Evolutionary conservation across 2,888 invertebrate species (phyloP), one percentile per base, ranked within the genome.

Genomic region (Platynereis dumerilii): DNA sequence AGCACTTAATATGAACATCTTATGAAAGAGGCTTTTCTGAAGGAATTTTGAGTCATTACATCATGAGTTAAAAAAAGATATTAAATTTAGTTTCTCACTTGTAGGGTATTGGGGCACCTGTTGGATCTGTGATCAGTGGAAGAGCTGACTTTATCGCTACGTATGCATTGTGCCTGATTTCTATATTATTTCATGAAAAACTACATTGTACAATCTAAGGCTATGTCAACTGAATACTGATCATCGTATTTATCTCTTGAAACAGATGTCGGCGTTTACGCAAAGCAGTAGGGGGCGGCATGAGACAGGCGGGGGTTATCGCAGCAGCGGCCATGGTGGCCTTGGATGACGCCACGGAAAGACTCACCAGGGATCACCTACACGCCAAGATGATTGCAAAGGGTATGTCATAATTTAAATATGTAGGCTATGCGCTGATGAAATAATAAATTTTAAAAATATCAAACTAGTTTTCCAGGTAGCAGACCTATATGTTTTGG

Each of bases 251-350:
- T n/a, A n/a, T n/a, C n/a, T n/a, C n/a, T n/a, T n/a, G n/a, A n/a
- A n/a, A 12, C 60, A 93, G 93, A 77, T 94, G 94, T 0, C 88
- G 90, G 12, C 88, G 93, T 61, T 76, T 90, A 48, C 88, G 96
- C 62, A 96, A 97, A 86, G 92, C 90, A 56, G 83, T 98, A 53
- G 97, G 98, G 26, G 97, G 97, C 34, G 96, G 92, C 1, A 93
- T 95, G 94, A 87, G 97, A 64, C 97, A 98, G 85, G 89, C 88
- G 48, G 98, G 98, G 3, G 87, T 96, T 56, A 79, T 98, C 60
- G 96, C 96, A 0, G 96, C 96, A 0, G 92, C 95, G 0, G 95
- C 94, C 0, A 77, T 93, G 2, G 90, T 92, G 28, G 92, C 93
- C 0, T 81, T 98, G n/a, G 90, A 91, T 69, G 76, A 84, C 42